phyloP scores from a whole-genome alignment of 1,140 invertebrate species.

The Steinernema khuongi region DNA sequence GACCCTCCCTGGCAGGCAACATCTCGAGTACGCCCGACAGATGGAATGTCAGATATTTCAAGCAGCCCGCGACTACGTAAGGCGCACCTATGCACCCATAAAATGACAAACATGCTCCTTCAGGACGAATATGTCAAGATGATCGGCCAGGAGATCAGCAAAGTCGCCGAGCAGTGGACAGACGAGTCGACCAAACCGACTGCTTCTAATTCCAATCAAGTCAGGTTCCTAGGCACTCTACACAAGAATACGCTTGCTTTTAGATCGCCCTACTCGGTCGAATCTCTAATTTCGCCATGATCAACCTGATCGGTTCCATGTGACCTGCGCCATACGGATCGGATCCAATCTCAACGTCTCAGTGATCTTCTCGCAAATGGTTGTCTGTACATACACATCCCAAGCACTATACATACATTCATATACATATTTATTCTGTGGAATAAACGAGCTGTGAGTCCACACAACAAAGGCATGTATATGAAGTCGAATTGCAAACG shows the following conservation, averaged over 20 bases:
- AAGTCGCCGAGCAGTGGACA: background rate
- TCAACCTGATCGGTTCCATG: background rate
- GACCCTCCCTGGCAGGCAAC: background rate
- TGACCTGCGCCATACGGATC: background rate
- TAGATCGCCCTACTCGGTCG: background rate
- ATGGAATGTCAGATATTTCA: background rate
- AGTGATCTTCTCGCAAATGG: background rate
- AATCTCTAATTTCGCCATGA: slow-evolving; percentile 4
- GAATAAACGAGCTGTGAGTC: too few relatives aligned
- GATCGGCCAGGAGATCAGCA: background rate
- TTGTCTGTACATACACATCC: background rate
- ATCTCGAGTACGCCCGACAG: background rate
- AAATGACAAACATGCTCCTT: too few relatives aligned
- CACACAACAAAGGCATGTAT: too few relatives aligned
- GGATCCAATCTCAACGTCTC: background rate
- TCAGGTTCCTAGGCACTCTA: background rate
- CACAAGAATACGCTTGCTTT: background rate
- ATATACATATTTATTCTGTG: too few relatives aligned
- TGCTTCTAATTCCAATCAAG: background rate
- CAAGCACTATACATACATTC: too few relatives aligned
- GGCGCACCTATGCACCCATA: background rate
- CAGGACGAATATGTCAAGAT: background rate
- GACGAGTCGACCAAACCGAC: background rate
- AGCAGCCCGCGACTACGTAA: background rate
- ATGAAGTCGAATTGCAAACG: too few relatives aligned